phyloP scores from a whole-genome alignment of 2,113 vertebrate species.

The Maccullochella peelii region DNA sequence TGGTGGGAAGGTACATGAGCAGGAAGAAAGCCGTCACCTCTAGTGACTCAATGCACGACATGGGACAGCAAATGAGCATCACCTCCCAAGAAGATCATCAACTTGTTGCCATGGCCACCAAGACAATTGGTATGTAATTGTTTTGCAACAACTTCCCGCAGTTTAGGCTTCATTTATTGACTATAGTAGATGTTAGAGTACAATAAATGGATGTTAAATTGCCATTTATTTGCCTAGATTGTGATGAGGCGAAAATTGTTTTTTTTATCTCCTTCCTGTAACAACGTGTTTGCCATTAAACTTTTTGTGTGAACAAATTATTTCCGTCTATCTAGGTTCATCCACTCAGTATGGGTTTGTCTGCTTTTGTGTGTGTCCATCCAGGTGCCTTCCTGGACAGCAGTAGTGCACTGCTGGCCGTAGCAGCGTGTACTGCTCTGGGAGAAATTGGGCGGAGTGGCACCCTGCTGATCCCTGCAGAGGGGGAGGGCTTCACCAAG shows the following conservation, averaged over 20 bases:
- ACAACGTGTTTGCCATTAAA: background rate
- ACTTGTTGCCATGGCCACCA: slow-evolving; percentile 89
- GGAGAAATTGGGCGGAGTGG: slow-evolving; percentile 96
- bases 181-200: background rate
- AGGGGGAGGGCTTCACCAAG: slow-evolving; percentile 93
- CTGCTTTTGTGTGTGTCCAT: slow-evolving; percentile 6
- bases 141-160: background rate
- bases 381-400: slow-evolving; percentile 93
- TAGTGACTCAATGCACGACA: slow-evolving; percentile 70
- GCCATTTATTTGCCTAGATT: background rate
- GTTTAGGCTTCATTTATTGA: background rate
- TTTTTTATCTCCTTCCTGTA: background rate
- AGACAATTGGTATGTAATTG: slow-evolving; percentile 89
- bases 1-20: slow-evolving; percentile 93
- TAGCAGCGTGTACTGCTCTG: slow-evolving; percentile 93
- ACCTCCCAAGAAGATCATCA: slow-evolving; percentile 87
- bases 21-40: slow-evolving; percentile 82
- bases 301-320: background rate
- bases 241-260: background rate
- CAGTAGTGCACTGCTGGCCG: slow-evolving; percentile 87
- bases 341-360: background rate
- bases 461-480: slow-evolving; percentile 88
- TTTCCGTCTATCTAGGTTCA: background rate
- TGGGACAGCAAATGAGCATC: slow-evolving; percentile 75
- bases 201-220: background rate